Evolutionary conservation across 2,113 vertebrate genomes (phyloP), one percentile per base, ranked within the genome.

Genomic region (Piliocolobus tephrosceles): DNA sequence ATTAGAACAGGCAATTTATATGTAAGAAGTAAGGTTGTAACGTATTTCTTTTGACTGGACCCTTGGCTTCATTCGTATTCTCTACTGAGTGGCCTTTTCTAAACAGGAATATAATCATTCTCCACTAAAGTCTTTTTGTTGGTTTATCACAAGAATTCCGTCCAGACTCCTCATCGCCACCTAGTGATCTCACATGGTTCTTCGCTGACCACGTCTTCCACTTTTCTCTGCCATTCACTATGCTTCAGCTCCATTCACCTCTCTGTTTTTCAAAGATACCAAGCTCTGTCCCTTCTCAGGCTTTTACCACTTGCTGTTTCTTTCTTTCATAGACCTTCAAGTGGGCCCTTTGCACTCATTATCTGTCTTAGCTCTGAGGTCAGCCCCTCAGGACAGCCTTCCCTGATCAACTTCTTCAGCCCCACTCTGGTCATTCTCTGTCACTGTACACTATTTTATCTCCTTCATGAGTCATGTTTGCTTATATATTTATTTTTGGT

Each of bases 131-230:
- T 89, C 73, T 91, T 13, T 84, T 25, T 23, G 9, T 27, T 83
- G 68, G 25, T 32, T 86, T 86, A 13, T 23, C 32, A 2, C 8
- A 9, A 61, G 61, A 68, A 32, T 66, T 40, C 43, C 32, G 13
- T 12, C 30, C 2, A 25, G 11, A 76, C 43, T 23, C 32, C 40
- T 50, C 9, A 0, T 43, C 30, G 1, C 20, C 76, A 14, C 45
- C 70, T 81, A 12, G 9, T 3, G 8, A 66, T 9, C 43, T 22
- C 14, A 12, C 4, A 0, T 18, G 43, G 45, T 43, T 55, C 55
- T 80, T 47, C 45, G 57, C 6, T 22, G 47, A 52, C 25, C 25
- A 14, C 8, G 0, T 7, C 1, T 6, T 47, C 23, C 16, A 64
- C 47, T 8, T 27, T 16, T 12, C 17, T 35, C 6, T 6, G 13